Evolutionary conservation across 2,113 vertebrate genomes (phyloP), one percentile per base, ranked within the genome.

Genomic region (Menidia beryllina): DNA sequence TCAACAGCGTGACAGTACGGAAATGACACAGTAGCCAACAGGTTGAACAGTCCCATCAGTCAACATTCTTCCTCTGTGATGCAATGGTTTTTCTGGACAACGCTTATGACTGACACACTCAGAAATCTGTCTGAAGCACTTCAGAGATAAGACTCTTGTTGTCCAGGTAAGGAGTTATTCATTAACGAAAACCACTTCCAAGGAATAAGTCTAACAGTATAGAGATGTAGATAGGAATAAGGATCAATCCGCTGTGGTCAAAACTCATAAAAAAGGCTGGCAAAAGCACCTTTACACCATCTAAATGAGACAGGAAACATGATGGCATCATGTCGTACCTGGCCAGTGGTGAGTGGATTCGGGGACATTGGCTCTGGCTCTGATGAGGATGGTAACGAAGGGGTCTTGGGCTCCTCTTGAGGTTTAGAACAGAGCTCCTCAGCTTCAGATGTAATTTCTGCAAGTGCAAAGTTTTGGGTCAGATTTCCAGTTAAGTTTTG

Each of bases 401-500:
- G 78, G 17, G 92, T 95, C 76, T 80, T 95, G 51, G 93, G 89
- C 62, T 96, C 96, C 6, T 96, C 95, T 0, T 97, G 95, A 0
- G 97, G 95, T 75, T 96, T 98, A 47, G 94, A 95, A 75, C 95
- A 98, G 63, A 99, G 93, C 14, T 95, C 94, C 68, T 99, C 98
- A 0, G 96, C 97, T 90, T 97, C 96, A 19, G 96, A 96, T 15
- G 98, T 98, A 76, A 99, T 98, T 89, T 97, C 98, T 98, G 88
- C 2, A 36, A 63, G 39, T 47, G 75, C 27, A 50, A 48, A 17
- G 23, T 19, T 50, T 26, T 3, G 19, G 41, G 67, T 86, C 69
- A 81, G 41, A 21, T 79, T 76, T 69, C 43, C 3, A 17, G 65
- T 77, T 52, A 78, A 3, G 15, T 4, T 53, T 52, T 7, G 62